Evolutionary conservation across 2,888 invertebrate genomes (phyloP), one percentile per base, ranked within the genome.

Genomic region (Eurytoma californica): DNA sequence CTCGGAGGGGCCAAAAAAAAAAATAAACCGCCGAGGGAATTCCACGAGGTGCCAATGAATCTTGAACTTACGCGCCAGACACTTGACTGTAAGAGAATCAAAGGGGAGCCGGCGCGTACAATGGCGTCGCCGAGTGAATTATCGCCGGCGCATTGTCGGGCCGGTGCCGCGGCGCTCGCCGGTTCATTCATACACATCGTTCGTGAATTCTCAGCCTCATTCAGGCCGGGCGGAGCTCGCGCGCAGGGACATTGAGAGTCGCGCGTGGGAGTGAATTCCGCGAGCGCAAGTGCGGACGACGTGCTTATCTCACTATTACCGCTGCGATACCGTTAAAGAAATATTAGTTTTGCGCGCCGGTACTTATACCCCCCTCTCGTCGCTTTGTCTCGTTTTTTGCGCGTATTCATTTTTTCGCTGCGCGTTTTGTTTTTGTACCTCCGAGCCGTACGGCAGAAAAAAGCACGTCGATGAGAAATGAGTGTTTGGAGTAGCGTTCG

Each of bases 261-360:
- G 53, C 53, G n/a, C 53, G 53, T 53, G 53, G 53, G 60, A 20
- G 60, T 14, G 53, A 76, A 47, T 58, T 49, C 58, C 24, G 30
- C 16, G 61, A 60, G 47, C 39, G 61, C 58, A 67, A 72, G 68
- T 65, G 39, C 39, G 39, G 39, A 7, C 39, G 61, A 63, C 1
- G 75, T 72, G 24, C 39, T 57, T 73, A 55, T 73, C 28, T 69
- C 88, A 88, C 84, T 86, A n/a, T n/a, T n/a, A 85, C 86, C 88
- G 88, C 88, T 88, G 86, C n/a, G 7, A 28, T 74, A 79, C 79
- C 75, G 75, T 75, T 67, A 72, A 70, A 60, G 67, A 67, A 66
- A 72, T 74, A 74, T 74, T 79, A 65, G 63, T 66, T 74, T 79
- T 69, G 49, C 57, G 49, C 20, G 3, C n/a, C 12, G 16, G 47